A percentile compares a stretch with the other conserved stretches of the same genome.
These are phyloP conservation scores for Synaphobranchus kaupii DNA, from an alignment of 2,797 vertebrate species.

Conservation along the genomic window DNA sequence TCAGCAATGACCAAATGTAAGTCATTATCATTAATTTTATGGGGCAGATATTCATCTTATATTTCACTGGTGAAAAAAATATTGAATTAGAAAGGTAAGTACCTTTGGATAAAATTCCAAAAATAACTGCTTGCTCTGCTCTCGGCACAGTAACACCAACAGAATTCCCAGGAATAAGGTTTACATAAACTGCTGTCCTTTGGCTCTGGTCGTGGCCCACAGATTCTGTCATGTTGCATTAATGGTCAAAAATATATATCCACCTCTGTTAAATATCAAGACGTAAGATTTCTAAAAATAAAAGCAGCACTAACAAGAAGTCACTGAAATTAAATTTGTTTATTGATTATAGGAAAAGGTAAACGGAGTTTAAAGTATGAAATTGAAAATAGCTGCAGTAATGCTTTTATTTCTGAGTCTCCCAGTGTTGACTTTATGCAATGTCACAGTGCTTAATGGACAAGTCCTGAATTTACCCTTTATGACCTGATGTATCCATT, in stretches of 20 bases:
- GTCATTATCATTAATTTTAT: constrained; percentile 26
- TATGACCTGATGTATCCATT: neutral
- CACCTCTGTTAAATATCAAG: neutral
- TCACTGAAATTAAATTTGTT: neutral
- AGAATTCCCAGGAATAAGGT: neutral
- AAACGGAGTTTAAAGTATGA: neutral
- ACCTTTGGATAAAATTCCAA: neutral
- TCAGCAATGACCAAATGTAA: constrained; percentile 20
- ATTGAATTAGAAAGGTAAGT: neutral
- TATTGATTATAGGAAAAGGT: neutral
- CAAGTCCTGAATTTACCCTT: neutral
- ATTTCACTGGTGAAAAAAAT: neutral
- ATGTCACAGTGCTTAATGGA: neutral
- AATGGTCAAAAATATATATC: neutral
- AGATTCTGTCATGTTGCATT: neutral
- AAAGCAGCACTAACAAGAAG: neutral
- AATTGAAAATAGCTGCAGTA: neutral
- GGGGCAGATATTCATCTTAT: neutral
- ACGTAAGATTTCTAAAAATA: neutral
- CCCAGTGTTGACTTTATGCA: neutral
- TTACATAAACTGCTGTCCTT: neutral
- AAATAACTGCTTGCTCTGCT: neutral
- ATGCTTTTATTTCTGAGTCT: neutral
- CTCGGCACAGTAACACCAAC: neutral
- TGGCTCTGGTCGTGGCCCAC: neutral